Evolutionary conservation across 2,113 vertebrate genomes (phyloP).

Genomic region (Chroicocephalus ridibundus): DNA sequence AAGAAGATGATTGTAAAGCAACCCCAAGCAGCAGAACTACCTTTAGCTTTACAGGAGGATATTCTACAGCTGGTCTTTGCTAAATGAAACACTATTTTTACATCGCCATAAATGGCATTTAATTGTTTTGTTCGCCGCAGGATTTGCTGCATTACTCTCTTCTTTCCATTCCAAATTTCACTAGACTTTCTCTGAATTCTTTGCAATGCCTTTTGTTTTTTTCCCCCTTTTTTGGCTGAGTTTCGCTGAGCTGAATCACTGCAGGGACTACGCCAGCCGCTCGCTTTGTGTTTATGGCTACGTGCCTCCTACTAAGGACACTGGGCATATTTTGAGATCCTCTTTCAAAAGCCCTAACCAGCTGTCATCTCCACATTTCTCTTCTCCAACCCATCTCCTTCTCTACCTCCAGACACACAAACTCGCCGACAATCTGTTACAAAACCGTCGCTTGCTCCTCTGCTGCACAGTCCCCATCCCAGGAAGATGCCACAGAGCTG

Average conservation of each 20-base stretch:
- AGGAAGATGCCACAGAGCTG: background rate
- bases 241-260: background rate
- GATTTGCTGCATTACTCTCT: background rate
- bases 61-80: background rate
- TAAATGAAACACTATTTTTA: background rate
- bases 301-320: background rate
- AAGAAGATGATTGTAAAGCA: conserved; percentile 6
- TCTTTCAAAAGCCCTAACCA: background rate
- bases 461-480: background rate
- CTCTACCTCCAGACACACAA: background rate
- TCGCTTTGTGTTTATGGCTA: background rate
- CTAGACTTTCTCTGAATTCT: background rate
- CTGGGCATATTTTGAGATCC: background rate
- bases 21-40: background rate
- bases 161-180: background rate
- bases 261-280: background rate
- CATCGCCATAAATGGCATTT: background rate
- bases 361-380: background rate
- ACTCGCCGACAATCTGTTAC: background rate
- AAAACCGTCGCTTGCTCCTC: background rate
- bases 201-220: background rate
- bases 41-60: background rate
- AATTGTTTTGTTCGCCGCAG: background rate
- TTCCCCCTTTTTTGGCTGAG: background rate
- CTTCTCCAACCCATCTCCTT: background rate